Conservation (phyloP, 1,140 invertebrate genomes). For the Dreissena polymorpha region DNA sequence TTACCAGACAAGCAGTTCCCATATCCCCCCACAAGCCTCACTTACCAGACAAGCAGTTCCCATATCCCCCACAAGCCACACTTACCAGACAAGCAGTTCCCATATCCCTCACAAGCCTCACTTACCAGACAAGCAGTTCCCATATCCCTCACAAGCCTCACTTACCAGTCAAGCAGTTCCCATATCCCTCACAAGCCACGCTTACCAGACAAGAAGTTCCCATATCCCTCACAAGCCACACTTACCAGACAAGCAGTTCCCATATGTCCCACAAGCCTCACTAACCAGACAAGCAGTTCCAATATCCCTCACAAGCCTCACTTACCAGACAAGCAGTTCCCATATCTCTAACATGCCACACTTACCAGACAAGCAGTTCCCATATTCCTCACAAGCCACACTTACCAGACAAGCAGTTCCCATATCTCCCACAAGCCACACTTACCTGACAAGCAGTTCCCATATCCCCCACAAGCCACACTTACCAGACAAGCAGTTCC, state of each 20-base stretch:
- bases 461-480: constrained; percentile 71
- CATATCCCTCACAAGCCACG: constrained; percentile 71
- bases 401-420: constrained; percentile 72
- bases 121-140: constrained; percentile 72
- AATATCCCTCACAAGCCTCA: constrained; percentile 71
- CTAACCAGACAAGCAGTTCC: constrained; percentile 72
- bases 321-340: constrained; percentile 72
- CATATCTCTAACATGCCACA: constrained; percentile 70
- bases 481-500: constrained; percentile 72
- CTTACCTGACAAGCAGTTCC: constrained; percentile 72
- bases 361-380: constrained; percentile 72
- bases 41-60: constrained; percentile 72
- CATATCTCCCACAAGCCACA: constrained; percentile 71
- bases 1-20: constrained; percentile 72
- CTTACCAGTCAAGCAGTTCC: constrained; percentile 72
- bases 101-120: constrained; percentile 71
- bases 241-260: constrained; percentile 72
- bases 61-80: constrained; percentile 71
- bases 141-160: constrained; percentile 71
- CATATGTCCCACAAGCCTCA: constrained; percentile 71
- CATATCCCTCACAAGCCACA: constrained; percentile 71
- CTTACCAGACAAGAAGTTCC: constrained; percentile 71
- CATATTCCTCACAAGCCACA: constrained; percentile 71
- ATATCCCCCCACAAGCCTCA: constrained; percentile 70
- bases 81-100: constrained; percentile 72